These are phyloP conservation scores for Malaclemys terrapin DNA, from an alignment of 2,113 vertebrate species.

Conservation along the genomic window DNA sequence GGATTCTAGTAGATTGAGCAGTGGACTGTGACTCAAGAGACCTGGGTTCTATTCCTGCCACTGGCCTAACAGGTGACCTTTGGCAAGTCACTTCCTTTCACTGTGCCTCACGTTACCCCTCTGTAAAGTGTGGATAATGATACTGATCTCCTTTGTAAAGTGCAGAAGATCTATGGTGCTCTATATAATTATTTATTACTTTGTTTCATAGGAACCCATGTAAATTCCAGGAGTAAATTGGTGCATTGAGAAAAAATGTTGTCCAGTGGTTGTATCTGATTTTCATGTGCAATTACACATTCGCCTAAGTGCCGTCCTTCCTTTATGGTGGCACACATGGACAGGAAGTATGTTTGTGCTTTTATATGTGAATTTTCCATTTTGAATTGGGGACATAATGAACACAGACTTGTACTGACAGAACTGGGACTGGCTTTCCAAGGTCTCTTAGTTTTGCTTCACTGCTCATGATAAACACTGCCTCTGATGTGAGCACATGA, in stretches of 20 bases:
- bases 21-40: background rate
- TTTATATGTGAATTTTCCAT: fast-evolving
- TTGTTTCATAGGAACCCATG: background rate
- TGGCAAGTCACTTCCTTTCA: background rate
- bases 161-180: background rate
- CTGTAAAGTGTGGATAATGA: background rate
- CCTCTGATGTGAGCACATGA: background rate
- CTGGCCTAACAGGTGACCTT: background rate
- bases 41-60: background rate
- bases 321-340: background rate
- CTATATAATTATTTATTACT: background rate
- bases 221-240: background rate
- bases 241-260: fast-evolving
- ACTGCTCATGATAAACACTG: fast-evolving
- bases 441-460: background rate
- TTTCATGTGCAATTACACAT: background rate
- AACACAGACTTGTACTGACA: fast-evolving
- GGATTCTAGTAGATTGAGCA: background rate
- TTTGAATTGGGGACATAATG: fast-evolving
- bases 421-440: background rate
- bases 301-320: background rate
- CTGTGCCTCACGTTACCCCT: background rate
- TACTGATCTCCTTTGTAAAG: background rate
- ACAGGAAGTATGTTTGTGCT: background rate
- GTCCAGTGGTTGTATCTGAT: background rate